Base-by-base conservation (phyloP, 2,797 vertebrate genomes). In the Enteromius argenteus region DNA sequence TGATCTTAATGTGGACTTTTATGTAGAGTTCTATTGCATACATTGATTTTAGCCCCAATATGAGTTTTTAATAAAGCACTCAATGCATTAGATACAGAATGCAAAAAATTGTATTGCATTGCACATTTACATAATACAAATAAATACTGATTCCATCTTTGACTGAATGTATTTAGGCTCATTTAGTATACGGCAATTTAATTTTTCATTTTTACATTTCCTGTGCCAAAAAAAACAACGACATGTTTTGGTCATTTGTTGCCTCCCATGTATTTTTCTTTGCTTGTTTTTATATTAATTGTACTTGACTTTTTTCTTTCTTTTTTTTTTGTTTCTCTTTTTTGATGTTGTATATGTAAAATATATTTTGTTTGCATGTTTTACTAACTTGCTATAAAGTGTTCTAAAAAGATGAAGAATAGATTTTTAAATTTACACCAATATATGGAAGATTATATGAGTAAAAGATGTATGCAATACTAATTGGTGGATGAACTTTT, bases 291-390 rank as follows among this genome's bases (percentile, higher is more conserved):
- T 58, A 74, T 46, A 86, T 74, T 13, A 64, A 85, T 66, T 77
- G 62, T 84, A 89, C 92, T 92, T 93, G 86, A 88, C 86, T 42
- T 89, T 86, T 89, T 83, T 91, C 92, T 87, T 62, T 68, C 23
- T 88, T 87, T 90, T 91, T 88, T 89, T 88, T 62, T 80, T 89
- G 85, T 91, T 62, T 89, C 85, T 91, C n/a, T 60, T 60, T 93
- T 93, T 93, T 92, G 86, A 90, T 92, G 91, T 92, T 84, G 90
- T 86, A 87, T 91, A 85, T 90, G 91, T 89, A 91, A 84, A 84
- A 88, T 88, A 88, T 10, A 85, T 89, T 83, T 91, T 94, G 27
- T 66, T 85, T 94, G 95, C 94, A 95, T 95, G 93, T 93, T 93
- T 92, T 88, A 92, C 87, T 93, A 91, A 94, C 86, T 87, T 90